phyloP scores from a whole-genome alignment of 2,888 invertebrate genomes.

The Limnephilus auricula region DNA sequence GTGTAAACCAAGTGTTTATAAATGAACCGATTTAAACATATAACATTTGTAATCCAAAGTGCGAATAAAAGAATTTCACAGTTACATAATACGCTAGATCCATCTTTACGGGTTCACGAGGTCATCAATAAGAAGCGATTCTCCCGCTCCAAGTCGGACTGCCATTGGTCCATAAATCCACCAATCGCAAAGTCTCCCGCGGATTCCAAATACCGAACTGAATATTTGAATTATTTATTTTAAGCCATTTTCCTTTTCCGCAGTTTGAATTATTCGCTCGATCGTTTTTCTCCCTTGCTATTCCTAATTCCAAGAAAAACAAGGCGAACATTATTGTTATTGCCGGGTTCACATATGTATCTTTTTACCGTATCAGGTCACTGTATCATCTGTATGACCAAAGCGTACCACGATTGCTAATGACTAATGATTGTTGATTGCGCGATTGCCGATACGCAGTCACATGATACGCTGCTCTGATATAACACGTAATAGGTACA shows the following conservation, averaged over 20 bases:
- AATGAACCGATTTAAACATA: too few relatives aligned
- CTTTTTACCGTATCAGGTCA: too few relatives aligned
- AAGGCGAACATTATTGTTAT: too few relatives aligned
- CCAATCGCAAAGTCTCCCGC: slow-evolving; percentile 37
- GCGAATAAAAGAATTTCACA: background rate
- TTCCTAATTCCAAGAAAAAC: background rate
- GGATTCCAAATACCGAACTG: slow-evolving; percentile 46
- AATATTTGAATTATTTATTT: slow-evolving; percentile 59
- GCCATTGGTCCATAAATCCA: slow-evolving; percentile 25
- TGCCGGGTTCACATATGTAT: too few relatives aligned
- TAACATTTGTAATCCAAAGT: too few relatives aligned
- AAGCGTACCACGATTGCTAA: too few relatives aligned
- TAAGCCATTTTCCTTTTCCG: slow-evolving; percentile 52
- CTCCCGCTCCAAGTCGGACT: background rate
- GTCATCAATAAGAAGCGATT: slow-evolving; percentile 23
- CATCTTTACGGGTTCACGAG: background rate
- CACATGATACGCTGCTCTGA: too few relatives aligned
- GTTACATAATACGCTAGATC: background rate
- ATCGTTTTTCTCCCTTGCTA: slow-evolving; percentile 9
- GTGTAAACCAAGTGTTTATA: too few relatives aligned
- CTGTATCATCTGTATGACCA: too few relatives aligned
- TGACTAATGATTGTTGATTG: too few relatives aligned
- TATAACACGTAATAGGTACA: too few relatives aligned
- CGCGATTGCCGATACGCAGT: too few relatives aligned
- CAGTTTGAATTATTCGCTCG: slow-evolving; percentile 55